Evolutionary conservation across 2,797 vertebrate genomes (phyloP).

Genomic region (Argentina silus): DNA sequence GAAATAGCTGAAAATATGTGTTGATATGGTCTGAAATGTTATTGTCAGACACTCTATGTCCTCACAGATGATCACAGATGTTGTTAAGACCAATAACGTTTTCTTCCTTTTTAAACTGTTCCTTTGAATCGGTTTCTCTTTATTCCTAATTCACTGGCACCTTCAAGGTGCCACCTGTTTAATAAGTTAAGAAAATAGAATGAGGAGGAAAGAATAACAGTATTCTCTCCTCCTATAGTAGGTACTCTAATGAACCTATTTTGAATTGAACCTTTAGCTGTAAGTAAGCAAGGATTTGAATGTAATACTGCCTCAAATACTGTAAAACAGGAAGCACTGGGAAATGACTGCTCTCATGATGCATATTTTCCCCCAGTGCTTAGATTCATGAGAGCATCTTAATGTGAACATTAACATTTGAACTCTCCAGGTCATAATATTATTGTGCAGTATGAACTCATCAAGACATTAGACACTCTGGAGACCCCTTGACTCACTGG

Average conservation of each 20-base stretch:
- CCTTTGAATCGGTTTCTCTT: neutral
- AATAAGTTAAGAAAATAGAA: neutral
- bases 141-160: neutral
- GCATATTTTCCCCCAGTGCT: constrained; percentile 44
- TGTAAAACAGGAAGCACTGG: constrained; percentile 34
- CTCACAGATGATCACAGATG: neutral
- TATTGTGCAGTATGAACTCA: constrained; percentile 61
- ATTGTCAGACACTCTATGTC: neutral
- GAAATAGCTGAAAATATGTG: constrained; percentile 56
- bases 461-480: constrained; percentile 55
- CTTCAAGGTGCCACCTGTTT: neutral
- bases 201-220: neutral
- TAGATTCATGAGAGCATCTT: constrained; percentile 61
- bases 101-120: no score
- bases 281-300: constrained; percentile 1
- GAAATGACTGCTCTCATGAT: constrained; percentile 56
- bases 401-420: constrained; percentile 72
- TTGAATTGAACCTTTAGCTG: constrained; percentile 13
- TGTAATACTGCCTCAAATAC: constrained; percentile 3
- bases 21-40: neutral
- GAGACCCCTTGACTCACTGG: constrained; percentile 29
- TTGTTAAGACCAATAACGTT: neutral
- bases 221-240: neutral
- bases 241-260: constrained; percentile 9
- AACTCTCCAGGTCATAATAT: constrained; percentile 48